phyloP scores from a whole-genome alignment of 2,888 invertebrate genomes.

The Ophioninae sp. region DNA sequence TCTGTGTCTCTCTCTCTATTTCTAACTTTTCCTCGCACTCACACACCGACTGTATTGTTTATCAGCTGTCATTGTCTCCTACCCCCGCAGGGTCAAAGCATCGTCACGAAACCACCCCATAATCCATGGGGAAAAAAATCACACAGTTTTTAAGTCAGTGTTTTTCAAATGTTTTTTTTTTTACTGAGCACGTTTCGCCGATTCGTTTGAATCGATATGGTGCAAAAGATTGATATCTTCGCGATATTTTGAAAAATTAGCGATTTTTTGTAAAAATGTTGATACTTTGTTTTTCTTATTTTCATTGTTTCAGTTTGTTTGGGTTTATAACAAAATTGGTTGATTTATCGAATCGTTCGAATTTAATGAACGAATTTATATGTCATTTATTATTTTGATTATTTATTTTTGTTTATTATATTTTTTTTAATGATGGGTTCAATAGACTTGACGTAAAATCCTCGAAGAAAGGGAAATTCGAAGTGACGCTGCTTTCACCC shows the following conservation, averaged over 20 bases:
- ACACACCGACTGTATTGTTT: conserved; percentile 44
- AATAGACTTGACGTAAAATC: no score
- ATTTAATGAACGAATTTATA: no score
- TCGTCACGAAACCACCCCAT: not conserved
- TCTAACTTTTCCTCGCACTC: conserved; percentile 28
- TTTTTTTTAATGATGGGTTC: no score
- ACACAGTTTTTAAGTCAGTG: not conserved
- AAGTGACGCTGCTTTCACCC: conserved; percentile 6
- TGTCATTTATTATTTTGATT: no score
- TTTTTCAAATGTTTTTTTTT: not conserved
- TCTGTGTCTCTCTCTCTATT: conserved; percentile 46
- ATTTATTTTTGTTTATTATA: no score
- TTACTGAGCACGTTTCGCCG: not conserved
- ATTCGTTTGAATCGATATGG: not conserved
- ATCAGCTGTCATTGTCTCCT: conserved; percentile 4
- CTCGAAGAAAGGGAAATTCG: not conserved
- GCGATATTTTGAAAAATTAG: no score
- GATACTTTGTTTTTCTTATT: no score
- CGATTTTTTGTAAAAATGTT: no score
- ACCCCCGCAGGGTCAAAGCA: conserved; percentile 1
- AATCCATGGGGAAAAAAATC: not conserved
- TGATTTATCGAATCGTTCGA: no score
- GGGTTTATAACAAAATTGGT: no score
- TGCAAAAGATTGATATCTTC: no score
- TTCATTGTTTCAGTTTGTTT: no score